These are phyloP conservation scores for Thecocarcelia acutangulata DNA, from an alignment of 2,888 invertebrate genomes.

Conservation along the genomic window DNA sequence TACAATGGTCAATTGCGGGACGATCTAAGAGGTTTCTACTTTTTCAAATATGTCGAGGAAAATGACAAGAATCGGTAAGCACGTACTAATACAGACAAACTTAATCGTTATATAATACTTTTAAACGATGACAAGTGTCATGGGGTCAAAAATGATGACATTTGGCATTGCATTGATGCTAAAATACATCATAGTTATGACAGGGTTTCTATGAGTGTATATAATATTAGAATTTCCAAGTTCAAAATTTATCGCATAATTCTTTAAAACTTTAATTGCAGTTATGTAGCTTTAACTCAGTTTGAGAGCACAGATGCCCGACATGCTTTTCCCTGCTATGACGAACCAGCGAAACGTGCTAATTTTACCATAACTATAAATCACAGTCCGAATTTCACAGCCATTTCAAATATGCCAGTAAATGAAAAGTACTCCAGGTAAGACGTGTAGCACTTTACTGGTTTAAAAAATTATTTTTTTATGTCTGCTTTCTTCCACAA, in stretches of 20 bases:
- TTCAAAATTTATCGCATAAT: constrained; percentile 46
- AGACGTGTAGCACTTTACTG: not conserved
- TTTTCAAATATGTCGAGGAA: constrained; percentile 63
- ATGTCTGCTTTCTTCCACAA: constrained; percentile 47
- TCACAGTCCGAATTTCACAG: constrained; percentile 75
- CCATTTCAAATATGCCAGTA: constrained; percentile 83
- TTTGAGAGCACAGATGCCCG: too few species aligned
- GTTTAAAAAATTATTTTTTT: not conserved
- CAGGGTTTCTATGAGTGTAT: too few species aligned
- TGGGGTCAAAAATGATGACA: too few species aligned
- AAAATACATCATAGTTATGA: too few species aligned
- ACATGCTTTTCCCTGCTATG: constrained; percentile 22
- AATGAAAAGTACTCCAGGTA: constrained; percentile 65
- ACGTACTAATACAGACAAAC: too few species aligned
- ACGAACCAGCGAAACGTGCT: not conserved
- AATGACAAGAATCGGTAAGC: constrained; percentile 73
- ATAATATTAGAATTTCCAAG: too few species aligned
- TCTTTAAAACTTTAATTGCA: not conserved
- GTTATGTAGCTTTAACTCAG: too few species aligned
- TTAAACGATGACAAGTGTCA: too few species aligned
- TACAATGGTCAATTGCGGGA: too few species aligned
- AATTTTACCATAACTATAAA: constrained; percentile 72
- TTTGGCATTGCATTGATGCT: too few species aligned
- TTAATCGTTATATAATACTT: too few species aligned
- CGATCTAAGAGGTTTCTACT: constrained; percentile 84